These are phyloP conservation scores for Macrotus californicus DNA, from an alignment of 2,113 vertebrate genomes.

Conservation along the genomic window DNA sequence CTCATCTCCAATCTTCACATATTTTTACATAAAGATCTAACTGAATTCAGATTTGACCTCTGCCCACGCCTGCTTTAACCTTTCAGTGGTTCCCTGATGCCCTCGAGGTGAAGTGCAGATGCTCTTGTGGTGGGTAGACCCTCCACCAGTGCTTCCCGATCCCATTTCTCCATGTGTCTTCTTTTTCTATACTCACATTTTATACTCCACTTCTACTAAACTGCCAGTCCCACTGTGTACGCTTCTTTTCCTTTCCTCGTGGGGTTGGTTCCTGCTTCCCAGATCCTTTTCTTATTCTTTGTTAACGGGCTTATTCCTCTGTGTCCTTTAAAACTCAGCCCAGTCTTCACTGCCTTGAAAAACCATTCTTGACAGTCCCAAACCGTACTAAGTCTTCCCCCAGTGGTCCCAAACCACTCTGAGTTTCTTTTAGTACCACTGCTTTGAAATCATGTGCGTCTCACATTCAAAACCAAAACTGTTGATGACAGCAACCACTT, in stretches of 20 bases:
- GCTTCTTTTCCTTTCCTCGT: not conserved
- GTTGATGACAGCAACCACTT: not conserved
- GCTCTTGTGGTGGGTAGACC: not conserved
- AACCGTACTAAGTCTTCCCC: not conserved
- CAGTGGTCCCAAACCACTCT: too few relatives aligned
- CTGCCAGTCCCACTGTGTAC: not conserved
- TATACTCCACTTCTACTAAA: not conserved
- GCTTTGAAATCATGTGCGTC: not conserved
- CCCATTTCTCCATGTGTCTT: not conserved
- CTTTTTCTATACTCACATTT: not conserved
- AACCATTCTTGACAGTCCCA: not conserved
- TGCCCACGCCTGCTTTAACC: not conserved
- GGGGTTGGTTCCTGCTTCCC: not conserved
- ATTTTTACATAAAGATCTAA: not conserved
- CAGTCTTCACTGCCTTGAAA: not conserved
- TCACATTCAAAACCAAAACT: not conserved
- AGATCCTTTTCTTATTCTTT: not conserved
- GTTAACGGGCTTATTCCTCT: not conserved
- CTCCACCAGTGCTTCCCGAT: accelerated
- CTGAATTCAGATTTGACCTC: not conserved
- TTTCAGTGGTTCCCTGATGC: not conserved
- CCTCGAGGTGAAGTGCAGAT: not conserved
- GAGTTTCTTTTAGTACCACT: not conserved
- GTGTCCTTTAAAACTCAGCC: not conserved
- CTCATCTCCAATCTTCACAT: not conserved